Conservation (phyloP, 2,113 vertebrate species). For the Pongo abelii region DNA sequence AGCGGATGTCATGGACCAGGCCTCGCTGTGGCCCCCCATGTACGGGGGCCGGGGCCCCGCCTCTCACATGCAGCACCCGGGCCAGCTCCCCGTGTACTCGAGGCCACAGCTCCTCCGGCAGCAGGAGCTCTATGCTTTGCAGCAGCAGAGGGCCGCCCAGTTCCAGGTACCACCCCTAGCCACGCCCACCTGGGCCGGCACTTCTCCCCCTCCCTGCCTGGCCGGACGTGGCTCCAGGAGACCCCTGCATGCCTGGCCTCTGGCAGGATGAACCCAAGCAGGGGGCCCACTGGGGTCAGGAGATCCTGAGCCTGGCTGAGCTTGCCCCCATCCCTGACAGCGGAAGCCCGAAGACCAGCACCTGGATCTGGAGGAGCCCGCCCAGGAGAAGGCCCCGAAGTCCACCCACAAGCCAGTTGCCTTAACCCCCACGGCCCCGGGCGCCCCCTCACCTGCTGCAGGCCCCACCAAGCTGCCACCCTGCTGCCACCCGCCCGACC, state of each 20-base stretch:
- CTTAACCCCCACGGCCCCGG: slow-evolving; percentile 88
- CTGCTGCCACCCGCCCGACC: slow-evolving; percentile 92
- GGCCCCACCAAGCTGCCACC: slow-evolving; percentile 90
- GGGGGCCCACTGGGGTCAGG: accelerated
- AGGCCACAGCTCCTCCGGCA: slow-evolving; percentile 96
- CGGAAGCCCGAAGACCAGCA: slow-evolving; percentile 90
- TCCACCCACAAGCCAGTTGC: slow-evolving; percentile 91
- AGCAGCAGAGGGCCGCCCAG: slow-evolving; percentile 81
- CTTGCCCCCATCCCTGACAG: slow-evolving; percentile 75
- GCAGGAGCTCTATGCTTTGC: slow-evolving; percentile 95
- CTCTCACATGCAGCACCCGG: slow-evolving; percentile 95
- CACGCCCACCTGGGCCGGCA: neutral
- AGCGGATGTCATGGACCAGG: slow-evolving; percentile 98
- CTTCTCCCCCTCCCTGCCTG: neutral
- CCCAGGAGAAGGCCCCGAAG: slow-evolving; percentile 90
- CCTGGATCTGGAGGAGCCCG: slow-evolving; percentile 88
- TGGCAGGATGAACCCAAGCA: too few species aligned
- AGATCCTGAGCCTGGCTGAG: neutral
- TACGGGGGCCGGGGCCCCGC: slow-evolving; percentile 91
- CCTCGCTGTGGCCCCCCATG: slow-evolving; percentile 95
- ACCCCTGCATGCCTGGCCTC: neutral
- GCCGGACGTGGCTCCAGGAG: neutral
- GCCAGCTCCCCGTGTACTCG: slow-evolving; percentile 92
- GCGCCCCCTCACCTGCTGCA: slow-evolving; percentile 80
- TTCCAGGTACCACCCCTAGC: slow-evolving; percentile 58